These are phyloP conservation scores for Hiodon alosoides DNA, from an alignment of 2,113 vertebrate species.

Conservation along the genomic window DNA sequence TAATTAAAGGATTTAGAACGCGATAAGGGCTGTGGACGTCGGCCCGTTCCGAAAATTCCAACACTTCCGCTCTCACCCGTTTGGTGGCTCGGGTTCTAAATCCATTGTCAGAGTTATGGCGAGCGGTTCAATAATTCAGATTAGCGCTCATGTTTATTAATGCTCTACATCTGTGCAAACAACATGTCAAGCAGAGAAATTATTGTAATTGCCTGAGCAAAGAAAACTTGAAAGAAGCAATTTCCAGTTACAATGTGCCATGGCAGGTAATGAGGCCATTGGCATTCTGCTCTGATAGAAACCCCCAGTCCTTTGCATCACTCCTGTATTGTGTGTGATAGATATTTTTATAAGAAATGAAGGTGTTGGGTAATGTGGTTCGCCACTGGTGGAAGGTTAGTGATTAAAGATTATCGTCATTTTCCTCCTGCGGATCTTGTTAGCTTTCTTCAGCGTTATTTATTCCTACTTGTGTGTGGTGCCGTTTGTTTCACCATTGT, in stretches of 20 bases:
- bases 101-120: slow-evolving; percentile 94
- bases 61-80: slow-evolving; percentile 31
- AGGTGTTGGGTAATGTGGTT: slow-evolving; percentile 88
- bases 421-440: slow-evolving; percentile 84
- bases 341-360: slow-evolving; percentile 94
- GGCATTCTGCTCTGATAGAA: slow-evolving; percentile 89
- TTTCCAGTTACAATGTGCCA: slow-evolving; percentile 99
- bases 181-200: slow-evolving; percentile 99
- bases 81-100: slow-evolving; percentile 77
- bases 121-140: slow-evolving; percentile 99
- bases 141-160: slow-evolving; percentile 99
- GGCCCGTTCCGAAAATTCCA: slow-evolving; percentile 70
- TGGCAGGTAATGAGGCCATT: slow-evolving; percentile 99
- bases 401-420: slow-evolving; percentile 96
- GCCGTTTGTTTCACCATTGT: not conserved
- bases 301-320: slow-evolving; percentile 80
- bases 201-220: slow-evolving; percentile 99
- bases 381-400: slow-evolving; percentile 84
- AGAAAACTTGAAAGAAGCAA: slow-evolving; percentile 99
- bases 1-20: slow-evolving; percentile 83
- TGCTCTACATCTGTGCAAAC: slow-evolving; percentile 99
- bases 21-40: slow-evolving; percentile 77
- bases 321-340: slow-evolving; percentile 84
- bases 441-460: slow-evolving; percentile 81
- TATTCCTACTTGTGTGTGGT: slow-evolving; percentile 54